A percentile compares a stretch with the other conserved stretches of the same genome.
These are phyloP conservation scores for Encarsia formosa DNA, from an alignment of 2,888 invertebrate genomes.

Conservation along the genomic window DNA sequence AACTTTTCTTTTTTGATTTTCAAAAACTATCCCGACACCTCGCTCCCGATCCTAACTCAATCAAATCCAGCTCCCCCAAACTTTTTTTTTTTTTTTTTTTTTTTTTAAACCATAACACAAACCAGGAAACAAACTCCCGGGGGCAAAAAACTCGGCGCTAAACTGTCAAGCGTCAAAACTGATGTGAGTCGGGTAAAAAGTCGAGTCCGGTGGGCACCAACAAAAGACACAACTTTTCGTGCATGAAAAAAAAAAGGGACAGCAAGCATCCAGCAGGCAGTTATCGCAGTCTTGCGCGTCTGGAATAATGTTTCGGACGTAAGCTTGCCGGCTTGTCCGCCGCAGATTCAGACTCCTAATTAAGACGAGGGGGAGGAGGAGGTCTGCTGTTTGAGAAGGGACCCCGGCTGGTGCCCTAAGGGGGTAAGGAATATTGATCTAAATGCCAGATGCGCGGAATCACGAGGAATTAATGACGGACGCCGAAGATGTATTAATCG, in stretches of 20 bases:
- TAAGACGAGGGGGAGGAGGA: constrained; percentile 63
- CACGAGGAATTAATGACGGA: constrained; percentile 39
- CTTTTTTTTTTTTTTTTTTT: too few relatives aligned
- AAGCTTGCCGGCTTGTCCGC: constrained; percentile 67
- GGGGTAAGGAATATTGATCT: constrained; percentile 53
- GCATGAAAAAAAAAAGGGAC: not conserved
- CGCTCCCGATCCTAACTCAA: too few relatives aligned
- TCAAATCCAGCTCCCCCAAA: too few relatives aligned
- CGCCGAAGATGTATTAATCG: constrained; percentile 24
- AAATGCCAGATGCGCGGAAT: constrained; percentile 48
- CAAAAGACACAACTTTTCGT: not conserved
- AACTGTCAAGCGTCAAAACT: too few relatives aligned
- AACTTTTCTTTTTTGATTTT: too few relatives aligned
- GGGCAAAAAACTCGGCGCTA: too few relatives aligned
- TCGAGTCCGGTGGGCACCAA: not conserved
- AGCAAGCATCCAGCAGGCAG: not conserved
- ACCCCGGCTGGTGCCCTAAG: constrained; percentile 42
- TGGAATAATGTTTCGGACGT: constrained; percentile 52
- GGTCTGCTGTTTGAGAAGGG: constrained; percentile 9
- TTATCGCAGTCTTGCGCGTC: constrained; percentile 9
- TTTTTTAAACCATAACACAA: too few relatives aligned
- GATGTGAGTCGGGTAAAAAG: too few relatives aligned
- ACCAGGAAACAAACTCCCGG: too few relatives aligned
- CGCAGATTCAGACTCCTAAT: constrained; percentile 82
- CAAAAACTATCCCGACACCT: too few relatives aligned